Evolutionary conservation across 2,888 invertebrate genomes (phyloP), one percentile per base, ranked within the genome.

Genomic region (Aromia moschata): DNA sequence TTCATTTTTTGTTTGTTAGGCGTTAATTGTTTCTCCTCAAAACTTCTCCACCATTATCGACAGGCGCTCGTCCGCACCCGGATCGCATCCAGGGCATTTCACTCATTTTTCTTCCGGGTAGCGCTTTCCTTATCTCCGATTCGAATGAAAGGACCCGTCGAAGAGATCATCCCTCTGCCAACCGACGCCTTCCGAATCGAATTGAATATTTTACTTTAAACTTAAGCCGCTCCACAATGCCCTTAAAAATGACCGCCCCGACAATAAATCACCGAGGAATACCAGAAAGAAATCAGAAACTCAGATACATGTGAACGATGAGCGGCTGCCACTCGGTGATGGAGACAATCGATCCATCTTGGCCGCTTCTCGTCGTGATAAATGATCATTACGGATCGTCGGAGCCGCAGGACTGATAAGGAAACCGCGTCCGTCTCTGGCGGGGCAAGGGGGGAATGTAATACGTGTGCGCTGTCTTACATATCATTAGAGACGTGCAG

Each of bases 341-440:
- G 71, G 69, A 75, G 75, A 74, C 75, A 76, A 74, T 74, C 74
- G 75, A 76, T 76, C 72, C 64, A 75, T 76, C 75, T 76, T 73
- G 43, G 62, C 61, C 70, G 67, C 63, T 70, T 70, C 71, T 65
- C 64, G 65, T 68, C 63, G 74, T 75, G 76, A 76, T 76, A 74
- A 75, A 76, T 76, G 75, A 74, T 74, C 73, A 72, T 72, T 73
- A 74, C 68, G 64, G 74, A 74, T 73, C 68, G 64, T 54, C 54
- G 49, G 54, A 40, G 54, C 64, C 61, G 52, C 49, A 25, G 44
- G 58, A 41, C 64, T 47, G 64, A 64, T 64, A 64, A 64, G 64
- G n/a, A n/a, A n/a, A n/a, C n/a, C n/a, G n/a, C n/a, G n/a, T n/a
- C n/a, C n/a, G n/a, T n/a, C n/a, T n/a, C n/a, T n/a, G n/a, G n/a